phyloP scores from a whole-genome alignment of 2,797 vertebrate genomes.

The Poecile montanus region DNA sequence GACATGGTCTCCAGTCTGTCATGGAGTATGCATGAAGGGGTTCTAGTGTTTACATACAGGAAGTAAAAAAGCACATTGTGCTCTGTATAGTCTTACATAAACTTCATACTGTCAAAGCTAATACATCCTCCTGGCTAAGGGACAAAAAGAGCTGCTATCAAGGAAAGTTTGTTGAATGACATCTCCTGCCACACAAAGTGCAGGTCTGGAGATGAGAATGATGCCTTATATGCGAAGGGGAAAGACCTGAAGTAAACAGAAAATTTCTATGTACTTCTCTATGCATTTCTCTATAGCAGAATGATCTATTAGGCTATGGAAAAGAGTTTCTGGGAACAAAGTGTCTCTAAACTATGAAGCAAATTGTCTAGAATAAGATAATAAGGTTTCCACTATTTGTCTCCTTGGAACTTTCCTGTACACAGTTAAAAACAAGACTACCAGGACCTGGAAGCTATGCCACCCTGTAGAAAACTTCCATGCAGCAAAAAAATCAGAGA shows the following conservation, averaged over 20 bases:
- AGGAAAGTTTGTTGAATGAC: neutral
- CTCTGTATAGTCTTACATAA: conserved; percentile 16
- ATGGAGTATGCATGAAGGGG: neutral
- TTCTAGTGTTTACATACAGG: conserved; percentile 21
- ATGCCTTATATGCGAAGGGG: conserved; percentile 1
- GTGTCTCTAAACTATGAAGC: neutral
- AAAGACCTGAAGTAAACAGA: conserved; percentile 13
- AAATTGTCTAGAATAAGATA: neutral
- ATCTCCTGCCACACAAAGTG: neutral
- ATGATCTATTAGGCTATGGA: neutral
- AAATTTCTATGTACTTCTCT: neutral
- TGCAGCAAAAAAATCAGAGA: neutral
- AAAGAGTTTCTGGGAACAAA: neutral
- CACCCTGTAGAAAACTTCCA: neutral
- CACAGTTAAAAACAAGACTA: neutral
- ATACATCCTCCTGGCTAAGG: neutral
- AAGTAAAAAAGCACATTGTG: conserved; percentile 12
- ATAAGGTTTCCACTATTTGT: neutral
- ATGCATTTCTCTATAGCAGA: neutral
- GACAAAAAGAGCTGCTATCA: neutral
- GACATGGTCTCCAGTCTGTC: conserved; percentile 35
- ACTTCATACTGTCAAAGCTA: conserved; percentile 32
- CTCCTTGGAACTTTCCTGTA: neutral
- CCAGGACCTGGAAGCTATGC: neutral
- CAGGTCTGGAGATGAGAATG: conserved; percentile 1